Evolutionary conservation across 2,888 invertebrate genomes (phyloP).

Genomic region (Nemotelus pantherinus): DNA sequence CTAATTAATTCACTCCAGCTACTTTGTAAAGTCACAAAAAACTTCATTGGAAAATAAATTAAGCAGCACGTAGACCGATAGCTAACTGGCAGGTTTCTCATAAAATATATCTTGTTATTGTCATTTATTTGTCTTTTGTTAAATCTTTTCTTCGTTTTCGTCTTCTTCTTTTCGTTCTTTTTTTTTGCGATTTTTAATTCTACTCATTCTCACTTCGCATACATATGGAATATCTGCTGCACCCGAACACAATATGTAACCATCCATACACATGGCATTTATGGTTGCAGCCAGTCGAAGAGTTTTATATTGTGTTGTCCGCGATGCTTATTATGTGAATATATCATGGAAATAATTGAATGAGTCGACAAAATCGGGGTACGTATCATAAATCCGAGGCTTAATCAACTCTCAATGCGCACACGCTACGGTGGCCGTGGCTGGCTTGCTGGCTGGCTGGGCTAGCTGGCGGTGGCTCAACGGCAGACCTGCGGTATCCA

Average conservation of each 20-base stretch:
- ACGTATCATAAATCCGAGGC: slow-evolving; percentile 46
- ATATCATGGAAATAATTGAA: slow-evolving; percentile 47
- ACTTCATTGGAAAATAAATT: too few species aligned
- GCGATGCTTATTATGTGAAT: slow-evolving; percentile 2
- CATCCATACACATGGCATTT: not conserved
- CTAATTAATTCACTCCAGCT: too few species aligned
- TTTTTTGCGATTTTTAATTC: too few species aligned
- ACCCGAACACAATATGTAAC: too few species aligned
- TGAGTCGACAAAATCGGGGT: slow-evolving; percentile 47
- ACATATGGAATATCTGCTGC: too few species aligned
- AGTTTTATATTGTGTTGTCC: not conserved
- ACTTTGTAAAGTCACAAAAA: too few species aligned
- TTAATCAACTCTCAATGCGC: slow-evolving; percentile 45
- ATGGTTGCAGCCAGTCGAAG: not conserved
- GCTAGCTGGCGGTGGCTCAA: too few species aligned
- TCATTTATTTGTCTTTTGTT: not conserved
- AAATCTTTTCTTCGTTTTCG: not conserved
- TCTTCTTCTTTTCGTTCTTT: not conserved
- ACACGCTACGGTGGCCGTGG: not conserved
- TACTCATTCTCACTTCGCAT: too few species aligned
- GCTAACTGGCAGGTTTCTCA: not conserved
- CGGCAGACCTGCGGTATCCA: not conserved
- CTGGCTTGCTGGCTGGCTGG: not conserved
- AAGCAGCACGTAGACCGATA: too few species aligned
- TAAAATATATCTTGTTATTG: slow-evolving; percentile 22